These are phyloP conservation scores for Mormyrus hasselquistii DNA, from an alignment of 2,797 vertebrate genomes.

Conservation along the genomic window DNA sequence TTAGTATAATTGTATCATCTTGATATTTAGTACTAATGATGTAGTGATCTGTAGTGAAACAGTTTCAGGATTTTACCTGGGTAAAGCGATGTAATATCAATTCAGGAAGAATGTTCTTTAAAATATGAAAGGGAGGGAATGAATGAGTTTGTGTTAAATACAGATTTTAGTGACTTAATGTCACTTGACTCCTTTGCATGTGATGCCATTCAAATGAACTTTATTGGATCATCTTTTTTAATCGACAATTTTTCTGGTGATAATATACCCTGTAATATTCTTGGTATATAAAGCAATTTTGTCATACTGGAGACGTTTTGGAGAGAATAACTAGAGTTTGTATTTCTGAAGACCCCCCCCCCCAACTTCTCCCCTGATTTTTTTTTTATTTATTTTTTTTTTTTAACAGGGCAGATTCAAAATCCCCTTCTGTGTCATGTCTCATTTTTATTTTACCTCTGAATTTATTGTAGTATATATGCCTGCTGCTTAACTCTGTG, in stretches of 20 bases:
- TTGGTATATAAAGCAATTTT: background rate
- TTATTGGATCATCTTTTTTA: background rate
- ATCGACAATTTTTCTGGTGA: background rate
- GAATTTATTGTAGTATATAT: background rate
- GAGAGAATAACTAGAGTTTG: background rate
- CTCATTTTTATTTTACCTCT: background rate
- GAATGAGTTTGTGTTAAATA: background rate
- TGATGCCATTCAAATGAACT: background rate
- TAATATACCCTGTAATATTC: background rate
- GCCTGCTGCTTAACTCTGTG: background rate
- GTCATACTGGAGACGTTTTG: background rate
- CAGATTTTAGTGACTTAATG: background rate
- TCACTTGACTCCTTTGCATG: background rate
- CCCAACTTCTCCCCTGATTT: background rate
- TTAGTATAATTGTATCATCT: background rate
- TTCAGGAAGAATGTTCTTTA: background rate
- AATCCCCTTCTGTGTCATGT: background rate
- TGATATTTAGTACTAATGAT: background rate
- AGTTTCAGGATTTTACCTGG: background rate
- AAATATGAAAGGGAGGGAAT: background rate
- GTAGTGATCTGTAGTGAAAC: background rate
- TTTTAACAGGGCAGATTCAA: background rate
- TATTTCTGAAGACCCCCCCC: background rate
- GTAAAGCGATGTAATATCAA: background rate
- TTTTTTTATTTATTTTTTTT: background rate